Base-by-base conservation (phyloP, 2,888 invertebrate species). In the Emesis furor region DNA sequence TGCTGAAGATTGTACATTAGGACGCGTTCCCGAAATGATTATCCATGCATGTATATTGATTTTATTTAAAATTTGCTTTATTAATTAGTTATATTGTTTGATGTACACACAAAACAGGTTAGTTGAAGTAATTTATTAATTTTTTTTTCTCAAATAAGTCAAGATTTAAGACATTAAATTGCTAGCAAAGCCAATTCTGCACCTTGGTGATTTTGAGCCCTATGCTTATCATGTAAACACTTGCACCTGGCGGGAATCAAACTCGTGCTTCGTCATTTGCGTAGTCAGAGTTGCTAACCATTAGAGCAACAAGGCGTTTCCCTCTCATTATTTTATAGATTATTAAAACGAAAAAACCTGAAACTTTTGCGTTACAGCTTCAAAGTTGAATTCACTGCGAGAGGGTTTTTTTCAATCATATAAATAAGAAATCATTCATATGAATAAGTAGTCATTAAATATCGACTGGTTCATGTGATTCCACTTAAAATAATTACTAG, bases 391-490 rank as follows among this genome's bases (percentile, higher is more conserved):
- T 94, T 99, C 99, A 91, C 98, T 99, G 39, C 99, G 97, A 0
- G 99, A 99, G 93, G 99, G 99, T 91, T 99, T 99, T 93, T 99
- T 99, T n/a, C n/a, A n/a, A n/a, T n/a, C n/a, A n/a, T n/a, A n/a
- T n/a, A n/a, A n/a, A n/a, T n/a, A n/a, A n/a, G n/a, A n/a, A n/a
- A n/a, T n/a, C n/a, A n/a, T n/a, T n/a, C n/a, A n/a, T n/a, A n/a
- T n/a, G n/a, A n/a, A n/a, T n/a, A n/a, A n/a, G n/a, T n/a, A n/a
- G n/a, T n/a, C n/a, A n/a, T n/a, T n/a, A n/a, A n/a, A n/a, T n/a
- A n/a, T n/a, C n/a, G n/a, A n/a, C n/a, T n/a, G n/a, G n/a, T n/a
- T n/a, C n/a, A n/a, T n/a, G n/a, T n/a, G n/a, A n/a, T n/a, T n/a
- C n/a, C n/a, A n/a, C n/a, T n/a, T n/a, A n/a, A n/a, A n/a, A n/a